A percentile compares a stretch with the other conserved stretches of the same genome.
phyloP scores from a whole-genome alignment of 2,888 invertebrate species.

The Trachelus troglodyta region DNA sequence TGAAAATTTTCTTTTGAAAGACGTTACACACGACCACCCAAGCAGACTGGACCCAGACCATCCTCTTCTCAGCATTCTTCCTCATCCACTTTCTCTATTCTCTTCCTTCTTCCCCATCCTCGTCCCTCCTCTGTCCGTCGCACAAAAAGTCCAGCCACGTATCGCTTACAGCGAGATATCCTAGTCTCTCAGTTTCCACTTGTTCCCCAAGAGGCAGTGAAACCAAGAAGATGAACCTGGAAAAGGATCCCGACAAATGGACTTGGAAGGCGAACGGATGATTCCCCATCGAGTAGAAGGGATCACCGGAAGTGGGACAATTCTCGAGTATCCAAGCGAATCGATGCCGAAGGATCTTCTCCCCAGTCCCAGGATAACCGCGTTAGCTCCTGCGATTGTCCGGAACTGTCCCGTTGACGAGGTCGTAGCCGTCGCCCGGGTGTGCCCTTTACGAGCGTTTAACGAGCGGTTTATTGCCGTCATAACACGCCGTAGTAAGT shows the following conservation, averaged over 20 bases:
- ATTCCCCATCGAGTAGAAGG: too few species aligned
- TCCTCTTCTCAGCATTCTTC: too few species aligned
- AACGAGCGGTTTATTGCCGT: conserved; percentile 54
- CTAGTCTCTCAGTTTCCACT: background rate
- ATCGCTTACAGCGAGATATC: background rate
- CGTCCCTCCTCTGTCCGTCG: background rate
- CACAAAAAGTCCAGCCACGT: background rate
- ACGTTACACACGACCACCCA: background rate
- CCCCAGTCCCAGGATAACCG: background rate
- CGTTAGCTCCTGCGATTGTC: background rate
- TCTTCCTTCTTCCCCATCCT: background rate
- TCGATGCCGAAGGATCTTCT: background rate
- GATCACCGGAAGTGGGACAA: too few species aligned
- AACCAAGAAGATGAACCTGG: background rate
- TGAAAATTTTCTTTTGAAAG: background rate
- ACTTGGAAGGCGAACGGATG: background rate
- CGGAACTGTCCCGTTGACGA: background rate
- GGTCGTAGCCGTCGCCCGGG: conserved; percentile 14
- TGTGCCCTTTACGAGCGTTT: conserved; percentile 54
- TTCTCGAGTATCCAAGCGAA: background rate
- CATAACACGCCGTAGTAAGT: conserved; percentile 9
- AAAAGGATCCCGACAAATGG: background rate
- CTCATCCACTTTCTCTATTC: background rate
- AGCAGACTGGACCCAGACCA: background rate
- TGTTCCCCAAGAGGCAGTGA: background rate